These are phyloP conservation scores for Saccostrea glomerata DNA, from an alignment of 1,140 invertebrate species.

Conservation along the genomic window DNA sequence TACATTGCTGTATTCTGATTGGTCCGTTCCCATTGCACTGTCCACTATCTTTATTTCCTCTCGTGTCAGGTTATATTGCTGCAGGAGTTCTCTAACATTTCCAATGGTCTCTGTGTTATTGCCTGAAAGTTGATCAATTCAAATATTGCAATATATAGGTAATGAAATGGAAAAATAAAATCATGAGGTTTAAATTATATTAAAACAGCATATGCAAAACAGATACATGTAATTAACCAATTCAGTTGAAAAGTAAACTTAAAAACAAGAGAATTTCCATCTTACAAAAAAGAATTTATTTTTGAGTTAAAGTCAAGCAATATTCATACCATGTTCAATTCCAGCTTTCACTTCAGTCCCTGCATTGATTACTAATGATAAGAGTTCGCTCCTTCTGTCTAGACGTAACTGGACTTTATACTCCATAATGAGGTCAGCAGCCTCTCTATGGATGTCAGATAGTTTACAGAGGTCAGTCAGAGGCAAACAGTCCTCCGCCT, in stretches of 20 bases:
- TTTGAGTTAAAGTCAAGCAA: not conserved
- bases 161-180: too few relatives aligned
- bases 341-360: not conserved
- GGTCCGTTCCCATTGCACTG: slow-evolving; percentile 46
- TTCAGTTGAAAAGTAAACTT: too few relatives aligned
- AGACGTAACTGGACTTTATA: slow-evolving; percentile 53
- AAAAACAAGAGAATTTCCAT: too few relatives aligned
- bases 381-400: not conserved
- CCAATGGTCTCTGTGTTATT: not conserved
- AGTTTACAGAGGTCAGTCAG: slow-evolving; percentile 38
- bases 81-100: not conserved
- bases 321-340: not conserved
- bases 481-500: slow-evolving; percentile 49
- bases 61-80: not conserved
- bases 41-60: not conserved
- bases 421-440: slow-evolving; percentile 28
- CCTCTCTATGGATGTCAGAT: not conserved
- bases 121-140: not conserved
- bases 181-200: too few relatives aligned
- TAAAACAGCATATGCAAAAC: too few relatives aligned
- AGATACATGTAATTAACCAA: too few relatives aligned
- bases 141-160: too few relatives aligned
- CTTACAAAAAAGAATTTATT: not conserved
- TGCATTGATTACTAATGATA: not conserved
- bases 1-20: slow-evolving; percentile 20